Percentiles rank a stretch among this genome's conserved stretches.
These are phyloP conservation scores for Atethmia centrago DNA, from an alignment of 2,888 invertebrate species.

Conservation along the genomic window DNA sequence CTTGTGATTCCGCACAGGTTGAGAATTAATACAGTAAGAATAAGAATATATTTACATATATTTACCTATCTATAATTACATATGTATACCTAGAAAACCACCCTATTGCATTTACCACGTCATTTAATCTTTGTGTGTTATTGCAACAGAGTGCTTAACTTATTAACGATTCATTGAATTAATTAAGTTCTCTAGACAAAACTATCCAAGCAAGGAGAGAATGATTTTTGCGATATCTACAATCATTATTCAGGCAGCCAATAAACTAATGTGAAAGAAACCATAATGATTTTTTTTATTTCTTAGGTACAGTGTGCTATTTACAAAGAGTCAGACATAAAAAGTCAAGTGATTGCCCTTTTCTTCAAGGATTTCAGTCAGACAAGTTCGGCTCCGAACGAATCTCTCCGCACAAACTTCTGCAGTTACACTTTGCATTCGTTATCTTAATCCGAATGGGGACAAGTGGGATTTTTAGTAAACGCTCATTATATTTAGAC, in stretches of 20 bases:
- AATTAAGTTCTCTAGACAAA: background rate
- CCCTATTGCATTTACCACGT: background rate
- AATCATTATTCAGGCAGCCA: background rate
- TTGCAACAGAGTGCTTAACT: no score
- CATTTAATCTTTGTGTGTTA: no score
- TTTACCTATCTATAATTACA: background rate
- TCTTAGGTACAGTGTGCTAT: no score
- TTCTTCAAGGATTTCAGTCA: slow-evolving; percentile 5
- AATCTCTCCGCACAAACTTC: slow-evolving; percentile 34
- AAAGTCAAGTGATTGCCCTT: slow-evolving; percentile 29
- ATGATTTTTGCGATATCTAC: background rate
- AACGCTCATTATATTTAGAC: slow-evolving; percentile 65
- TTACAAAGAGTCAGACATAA: no score
- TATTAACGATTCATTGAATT: background rate
- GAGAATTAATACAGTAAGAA: slow-evolving; percentile 7
- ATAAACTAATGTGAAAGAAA: background rate
- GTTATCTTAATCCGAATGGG: slow-evolving; percentile 65
- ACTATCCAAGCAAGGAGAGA: no score
- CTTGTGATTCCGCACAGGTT: slow-evolving; percentile 13
- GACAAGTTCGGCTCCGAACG: slow-evolving; percentile 31
- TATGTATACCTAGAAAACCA: background rate
- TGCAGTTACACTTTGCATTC: slow-evolving; percentile 66
- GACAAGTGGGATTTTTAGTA: slow-evolving; percentile 64
- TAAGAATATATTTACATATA: background rate
- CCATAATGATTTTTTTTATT: no score